These are phyloP conservation scores for Prosapia bicincta DNA, from an alignment of 2,888 invertebrate species.

Conservation along the genomic window DNA sequence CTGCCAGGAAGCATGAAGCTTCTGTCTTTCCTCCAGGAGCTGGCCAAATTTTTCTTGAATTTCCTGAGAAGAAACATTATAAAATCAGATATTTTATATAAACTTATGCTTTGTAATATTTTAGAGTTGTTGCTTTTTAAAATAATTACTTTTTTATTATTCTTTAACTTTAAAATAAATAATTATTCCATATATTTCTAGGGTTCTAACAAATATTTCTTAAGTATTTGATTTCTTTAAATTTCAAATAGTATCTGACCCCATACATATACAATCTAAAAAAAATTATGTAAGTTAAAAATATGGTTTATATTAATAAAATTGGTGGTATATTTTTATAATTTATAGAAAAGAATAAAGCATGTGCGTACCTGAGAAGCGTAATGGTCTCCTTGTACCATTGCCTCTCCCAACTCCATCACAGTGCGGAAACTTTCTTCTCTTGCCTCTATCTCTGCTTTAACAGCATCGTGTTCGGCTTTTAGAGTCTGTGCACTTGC, in stretches of 20 bases:
- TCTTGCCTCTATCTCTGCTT: slow-evolving; percentile 84
- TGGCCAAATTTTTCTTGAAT: slow-evolving; percentile 76
- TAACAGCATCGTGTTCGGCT: slow-evolving; percentile 78
- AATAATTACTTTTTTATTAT: too few relatives aligned
- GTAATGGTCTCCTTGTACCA: slow-evolving; percentile 83
- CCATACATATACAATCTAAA: neutral
- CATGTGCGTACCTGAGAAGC: slow-evolving; percentile 57
- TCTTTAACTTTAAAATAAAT: too few relatives aligned
- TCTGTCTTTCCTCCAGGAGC: slow-evolving; percentile 72
- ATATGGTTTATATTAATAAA: too few relatives aligned
- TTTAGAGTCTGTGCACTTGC: slow-evolving; percentile 76
- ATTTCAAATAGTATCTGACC: too few relatives aligned
- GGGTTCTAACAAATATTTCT: too few relatives aligned
- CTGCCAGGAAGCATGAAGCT: slow-evolving; percentile 82
- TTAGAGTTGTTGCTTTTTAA: too few relatives aligned
- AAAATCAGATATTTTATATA: too few relatives aligned
- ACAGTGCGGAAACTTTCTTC: slow-evolving; percentile 75
- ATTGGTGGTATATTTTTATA: neutral
- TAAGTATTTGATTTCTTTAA: too few relatives aligned
- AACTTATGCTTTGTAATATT: too few relatives aligned
- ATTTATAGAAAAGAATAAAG: too few relatives aligned
- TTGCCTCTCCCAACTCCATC: slow-evolving; percentile 71
- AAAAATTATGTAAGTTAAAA: slow-evolving; percentile 9
- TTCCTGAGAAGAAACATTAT: too few relatives aligned
- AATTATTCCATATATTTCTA: too few relatives aligned